phyloP scores from a whole-genome alignment of 1,140 invertebrate genomes.

The Cotesia chilonis region DNA sequence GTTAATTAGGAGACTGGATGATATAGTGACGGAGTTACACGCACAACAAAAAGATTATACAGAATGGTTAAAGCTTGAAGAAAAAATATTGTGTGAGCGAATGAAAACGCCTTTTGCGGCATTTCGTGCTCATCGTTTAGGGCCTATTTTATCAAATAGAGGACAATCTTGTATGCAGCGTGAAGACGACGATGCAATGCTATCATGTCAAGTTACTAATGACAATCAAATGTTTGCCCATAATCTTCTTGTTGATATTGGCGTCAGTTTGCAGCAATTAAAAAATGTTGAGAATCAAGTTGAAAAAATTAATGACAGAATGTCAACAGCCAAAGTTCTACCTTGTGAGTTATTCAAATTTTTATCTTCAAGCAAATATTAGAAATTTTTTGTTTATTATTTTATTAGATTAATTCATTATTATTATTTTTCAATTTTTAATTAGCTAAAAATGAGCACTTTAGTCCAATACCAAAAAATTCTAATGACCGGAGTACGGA shows the following conservation, averaged over 20 bases:
- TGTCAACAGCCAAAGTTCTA: slow-evolving; percentile 47
- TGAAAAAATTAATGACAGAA: slow-evolving; percentile 59
- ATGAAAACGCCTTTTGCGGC: slow-evolving; percentile 50
- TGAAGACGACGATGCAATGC: slow-evolving; percentile 62
- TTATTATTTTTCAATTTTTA: slow-evolving; percentile 30
- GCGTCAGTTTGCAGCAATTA: slow-evolving; percentile 64
- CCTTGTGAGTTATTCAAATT: slow-evolving; percentile 39
- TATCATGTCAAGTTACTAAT: slow-evolving; percentile 65
- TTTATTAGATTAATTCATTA: slow-evolving; percentile 17
- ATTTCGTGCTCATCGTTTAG: slow-evolving; percentile 44
- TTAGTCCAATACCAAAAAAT: slow-evolving; percentile 7
- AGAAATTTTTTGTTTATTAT: slow-evolving; percentile 16
- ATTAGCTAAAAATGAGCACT: slow-evolving; percentile 32
- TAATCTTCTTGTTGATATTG: slow-evolving; percentile 62
- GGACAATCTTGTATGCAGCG: slow-evolving; percentile 67
- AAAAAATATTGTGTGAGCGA: slow-evolving; percentile 71
- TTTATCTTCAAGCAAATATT: background rate
- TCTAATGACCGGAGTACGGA: slow-evolving; percentile 34
- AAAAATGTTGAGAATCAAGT: slow-evolving; percentile 77
- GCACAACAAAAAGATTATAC: slow-evolving; percentile 75
- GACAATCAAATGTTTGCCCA: slow-evolving; percentile 56
- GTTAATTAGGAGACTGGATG: slow-evolving; percentile 69
- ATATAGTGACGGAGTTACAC: slow-evolving; percentile 72
- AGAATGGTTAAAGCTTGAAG: slow-evolving; percentile 71
- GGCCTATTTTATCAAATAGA: slow-evolving; percentile 47